Conservation (phyloP, 1,140 invertebrate genomes). For the Drosophila lini region DNA sequence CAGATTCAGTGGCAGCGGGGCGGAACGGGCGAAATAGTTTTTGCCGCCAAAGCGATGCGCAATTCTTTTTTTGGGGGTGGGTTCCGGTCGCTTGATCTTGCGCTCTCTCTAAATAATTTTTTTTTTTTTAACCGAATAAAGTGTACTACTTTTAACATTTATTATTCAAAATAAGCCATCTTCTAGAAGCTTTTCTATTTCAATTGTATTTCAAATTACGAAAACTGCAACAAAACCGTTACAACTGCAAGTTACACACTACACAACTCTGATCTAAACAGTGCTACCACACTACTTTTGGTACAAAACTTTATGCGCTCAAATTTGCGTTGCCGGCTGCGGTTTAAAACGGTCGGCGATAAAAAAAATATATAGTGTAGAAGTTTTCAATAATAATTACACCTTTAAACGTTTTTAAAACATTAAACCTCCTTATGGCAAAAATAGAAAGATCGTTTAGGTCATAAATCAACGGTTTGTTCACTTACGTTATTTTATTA, state of each 20-base stretch:
- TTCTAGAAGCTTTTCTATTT: neutral
- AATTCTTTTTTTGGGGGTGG: conserved; percentile 35
- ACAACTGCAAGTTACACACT: neutral
- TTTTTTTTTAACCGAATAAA: neutral
- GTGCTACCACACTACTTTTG: neutral
- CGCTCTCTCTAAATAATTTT: neutral
- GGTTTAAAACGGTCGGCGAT: neutral
- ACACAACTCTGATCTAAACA: neutral
- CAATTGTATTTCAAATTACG: neutral
- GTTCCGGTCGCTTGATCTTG: conserved; percentile 2
- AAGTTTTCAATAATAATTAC: neutral
- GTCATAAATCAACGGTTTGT: neutral
- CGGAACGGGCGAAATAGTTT: conserved; percentile 39
- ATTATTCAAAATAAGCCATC: neutral
- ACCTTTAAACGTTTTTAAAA: too few relatives aligned
- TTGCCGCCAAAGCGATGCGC: conserved; percentile 36
- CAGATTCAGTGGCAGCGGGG: conserved; percentile 18
- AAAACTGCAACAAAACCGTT: conserved; percentile 15
- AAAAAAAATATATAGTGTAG: neutral
- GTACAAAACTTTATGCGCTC: neutral
- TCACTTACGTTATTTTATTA: neutral
- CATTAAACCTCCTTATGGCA: neutral
- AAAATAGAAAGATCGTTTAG: neutral
- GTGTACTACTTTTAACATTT: neutral
- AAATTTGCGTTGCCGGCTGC: neutral